phyloP scores from a whole-genome alignment of 2,888 invertebrate genomes.

The Drosophila affinis region DNA sequence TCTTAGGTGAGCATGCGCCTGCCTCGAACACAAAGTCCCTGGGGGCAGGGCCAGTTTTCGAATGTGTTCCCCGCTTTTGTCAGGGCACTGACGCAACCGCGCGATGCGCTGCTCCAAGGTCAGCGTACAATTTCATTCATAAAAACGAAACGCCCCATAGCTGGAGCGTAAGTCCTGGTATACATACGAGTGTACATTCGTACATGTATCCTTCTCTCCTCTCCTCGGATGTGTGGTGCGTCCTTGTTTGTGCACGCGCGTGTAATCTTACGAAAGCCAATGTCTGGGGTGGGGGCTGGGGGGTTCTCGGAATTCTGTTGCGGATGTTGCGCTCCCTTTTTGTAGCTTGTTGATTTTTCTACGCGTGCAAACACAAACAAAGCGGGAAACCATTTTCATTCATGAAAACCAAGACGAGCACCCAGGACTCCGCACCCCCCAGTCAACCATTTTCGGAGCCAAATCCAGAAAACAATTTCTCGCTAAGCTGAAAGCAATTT shows the following conservation, averaged over 20 bases:
- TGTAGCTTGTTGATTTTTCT: conserved; percentile 73
- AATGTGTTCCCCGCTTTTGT: conserved; percentile 27
- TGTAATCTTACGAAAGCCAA: conserved; percentile 19
- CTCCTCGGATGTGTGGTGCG: background rate
- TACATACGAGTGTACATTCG: background rate
- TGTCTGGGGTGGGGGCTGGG: background rate
- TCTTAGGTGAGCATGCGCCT: conserved; percentile 50
- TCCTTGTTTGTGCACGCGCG: conserved; percentile 60
- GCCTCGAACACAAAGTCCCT: background rate
- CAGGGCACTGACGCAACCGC: conserved; percentile 69
- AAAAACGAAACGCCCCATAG: conserved; percentile 62
- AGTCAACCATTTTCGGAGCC: conserved; percentile 9
- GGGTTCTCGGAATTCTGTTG: background rate
- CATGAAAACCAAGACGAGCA: conserved; percentile 41
- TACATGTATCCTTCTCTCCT: background rate
- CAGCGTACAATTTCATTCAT: conserved; percentile 80
- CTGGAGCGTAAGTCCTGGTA: conserved; percentile 6
- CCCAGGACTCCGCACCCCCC: background rate
- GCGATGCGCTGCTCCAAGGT: conserved; percentile 62
- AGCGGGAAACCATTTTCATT: conserved; percentile 64
- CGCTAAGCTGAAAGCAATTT: conserved; percentile 39
- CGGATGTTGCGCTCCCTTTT: conserved; percentile 48
- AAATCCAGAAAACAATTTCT: conserved; percentile 39
- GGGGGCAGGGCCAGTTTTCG: background rate
- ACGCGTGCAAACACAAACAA: conserved; percentile 61